These are phyloP conservation scores for Manis javanica DNA, from an alignment of 2,797 vertebrate genomes.

Conservation along the genomic window DNA sequence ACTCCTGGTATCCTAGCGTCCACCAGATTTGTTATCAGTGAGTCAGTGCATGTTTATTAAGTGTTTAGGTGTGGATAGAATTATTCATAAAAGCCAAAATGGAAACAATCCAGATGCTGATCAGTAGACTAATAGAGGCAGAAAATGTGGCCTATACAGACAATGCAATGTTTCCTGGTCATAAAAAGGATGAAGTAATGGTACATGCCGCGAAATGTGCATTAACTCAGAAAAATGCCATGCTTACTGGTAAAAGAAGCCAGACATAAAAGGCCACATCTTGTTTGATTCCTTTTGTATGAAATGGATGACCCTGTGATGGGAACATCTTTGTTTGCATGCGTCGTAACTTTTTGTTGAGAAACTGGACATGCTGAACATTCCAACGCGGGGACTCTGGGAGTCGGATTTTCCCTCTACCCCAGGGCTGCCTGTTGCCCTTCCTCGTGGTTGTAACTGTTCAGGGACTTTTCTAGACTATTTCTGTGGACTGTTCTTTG, in stretches of 20 bases:
- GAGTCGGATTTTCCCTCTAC: neutral
- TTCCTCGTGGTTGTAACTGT: neutral
- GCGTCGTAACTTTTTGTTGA: neutral
- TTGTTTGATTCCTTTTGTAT: neutral
- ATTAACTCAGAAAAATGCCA: neutral
- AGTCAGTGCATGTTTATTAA: neutral
- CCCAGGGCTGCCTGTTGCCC: neutral
- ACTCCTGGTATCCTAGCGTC: neutral
- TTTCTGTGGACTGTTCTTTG: neutral
- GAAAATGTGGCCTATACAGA: neutral
- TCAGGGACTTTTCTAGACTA: neutral
- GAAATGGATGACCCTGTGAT: neutral
- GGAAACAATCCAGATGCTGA: neutral
- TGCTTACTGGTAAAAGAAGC: neutral
- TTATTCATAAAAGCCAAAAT: neutral
- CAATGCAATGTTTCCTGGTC: rapidly evolving
- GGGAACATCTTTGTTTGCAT: neutral
- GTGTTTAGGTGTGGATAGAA: neutral
- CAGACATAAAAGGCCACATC: neutral
- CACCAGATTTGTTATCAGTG: neutral
- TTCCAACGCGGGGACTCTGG: neutral
- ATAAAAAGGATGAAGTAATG: neutral
- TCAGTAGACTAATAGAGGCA: neutral
- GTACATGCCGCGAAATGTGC: rapidly evolving
- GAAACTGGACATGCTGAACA: neutral